Evolutionary conservation across 1,140 invertebrate species (phyloP).

Genomic region (Oedothorax gibbosus): DNA sequence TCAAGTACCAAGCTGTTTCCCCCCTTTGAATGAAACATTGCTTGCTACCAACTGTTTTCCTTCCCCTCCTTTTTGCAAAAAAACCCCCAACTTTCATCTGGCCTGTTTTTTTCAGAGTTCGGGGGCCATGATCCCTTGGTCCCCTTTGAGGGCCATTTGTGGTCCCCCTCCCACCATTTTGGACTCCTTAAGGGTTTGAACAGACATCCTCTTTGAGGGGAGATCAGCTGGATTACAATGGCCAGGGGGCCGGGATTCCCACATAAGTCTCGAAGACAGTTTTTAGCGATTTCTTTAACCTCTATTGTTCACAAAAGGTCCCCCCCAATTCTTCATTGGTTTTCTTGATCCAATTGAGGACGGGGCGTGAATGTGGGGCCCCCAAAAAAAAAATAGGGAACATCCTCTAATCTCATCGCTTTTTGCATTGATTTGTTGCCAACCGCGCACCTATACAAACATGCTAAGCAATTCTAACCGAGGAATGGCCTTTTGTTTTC

Average conservation of each 20-base stretch:
- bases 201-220: background rate
- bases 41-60: background rate
- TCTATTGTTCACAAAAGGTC: too few species aligned
- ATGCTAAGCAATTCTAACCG: constrained; percentile 5
- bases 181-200: constrained; percentile 4
- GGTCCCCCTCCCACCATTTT: constrained; percentile 15
- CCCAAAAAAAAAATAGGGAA: background rate
- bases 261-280: too few species aligned
- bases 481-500: background rate
- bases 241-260: too few species aligned
- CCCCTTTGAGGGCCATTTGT: background rate
- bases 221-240: background rate
- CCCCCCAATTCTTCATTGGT: background rate
- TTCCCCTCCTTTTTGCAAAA: background rate
- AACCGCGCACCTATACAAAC: constrained; percentile 2
- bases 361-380: background rate
- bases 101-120: background rate
- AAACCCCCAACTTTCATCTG: background rate
- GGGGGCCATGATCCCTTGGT: background rate
- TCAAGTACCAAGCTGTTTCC: background rate
- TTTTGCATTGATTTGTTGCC: background rate
- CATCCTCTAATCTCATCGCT: background rate
- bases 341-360: constrained; percentile 7
- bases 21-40: too few species aligned
- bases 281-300: too few species aligned